Evolutionary conservation across 2,113 vertebrate genomes (phyloP), one percentile per base, ranked within the genome.

Genomic region (Neopipo cinnamomea): DNA sequence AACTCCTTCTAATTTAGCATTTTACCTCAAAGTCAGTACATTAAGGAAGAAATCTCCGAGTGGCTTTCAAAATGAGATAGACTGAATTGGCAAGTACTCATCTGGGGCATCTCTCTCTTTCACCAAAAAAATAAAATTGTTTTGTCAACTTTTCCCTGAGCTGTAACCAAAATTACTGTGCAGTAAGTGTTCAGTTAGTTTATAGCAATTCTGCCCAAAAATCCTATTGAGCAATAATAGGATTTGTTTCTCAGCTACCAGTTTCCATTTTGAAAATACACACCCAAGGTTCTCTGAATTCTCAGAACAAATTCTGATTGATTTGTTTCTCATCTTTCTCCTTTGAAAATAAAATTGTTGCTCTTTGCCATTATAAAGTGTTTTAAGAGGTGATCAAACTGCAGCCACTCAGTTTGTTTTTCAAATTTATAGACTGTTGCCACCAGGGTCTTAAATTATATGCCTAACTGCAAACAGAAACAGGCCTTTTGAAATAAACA

Each of bases 211-310:
- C 71, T 70, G 30, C 39, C 9, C 19, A 8, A 66, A 96, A 86
- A 88, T 80, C 67, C 68, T 86, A 23, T 90, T 84, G 90, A 83
- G 6, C 13, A 90, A 66, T 89, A 91, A 91, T 17, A 90, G 35
- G 82, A 96, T 96, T 93, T 95, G 24, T 63, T 91, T 79, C 71
- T 85, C 2, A 2, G 42, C 42, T 90, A 59, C 33, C 79, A 77
- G 44, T 59, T 83, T 72, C 71, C 66, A 39, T 74, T 95, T 93
- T 63, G 55, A 90, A 94, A 95, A 83, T 73, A 79, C 37, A 89
- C 25, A 47, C 70, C 58, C 3, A 0, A 0, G 42, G n/a, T 74
- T 42, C n/a, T 86, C 79, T 39, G 33, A 88, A 84, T 74, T 94
- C 82, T 88, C 88, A 84, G 67, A 88, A 76, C 50, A 93, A 62